Conservation (phyloP, 2,797 vertebrate genomes). For the Lacerta viridis region DNA sequence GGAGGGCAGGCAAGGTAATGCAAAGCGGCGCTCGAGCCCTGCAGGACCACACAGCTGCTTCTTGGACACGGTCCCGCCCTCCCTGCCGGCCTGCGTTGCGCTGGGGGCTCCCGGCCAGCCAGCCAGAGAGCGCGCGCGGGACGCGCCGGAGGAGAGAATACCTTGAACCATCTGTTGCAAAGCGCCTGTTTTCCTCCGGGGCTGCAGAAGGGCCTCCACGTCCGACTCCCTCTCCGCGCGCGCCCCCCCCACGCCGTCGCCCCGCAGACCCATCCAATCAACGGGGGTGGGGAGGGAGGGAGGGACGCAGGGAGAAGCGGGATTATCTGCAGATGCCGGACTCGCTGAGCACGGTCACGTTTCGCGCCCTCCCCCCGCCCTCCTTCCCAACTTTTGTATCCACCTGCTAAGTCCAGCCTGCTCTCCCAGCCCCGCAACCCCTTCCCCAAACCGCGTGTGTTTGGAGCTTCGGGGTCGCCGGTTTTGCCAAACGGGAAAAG, state of each 20-base stretch:
- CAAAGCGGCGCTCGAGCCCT: neutral
- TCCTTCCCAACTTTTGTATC: neutral
- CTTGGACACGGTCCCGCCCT: constrained; percentile 29
- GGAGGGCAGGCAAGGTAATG: neutral
- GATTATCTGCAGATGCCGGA: neutral
- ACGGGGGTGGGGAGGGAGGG: neutral
- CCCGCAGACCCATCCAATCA: accelerated
- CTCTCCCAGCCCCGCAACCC: neutral
- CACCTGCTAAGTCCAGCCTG: constrained; percentile 9
- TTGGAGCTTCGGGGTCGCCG: neutral
- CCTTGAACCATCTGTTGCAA: constrained; percentile 81
- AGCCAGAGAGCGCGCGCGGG: constrained; percentile 46
- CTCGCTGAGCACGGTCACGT: too few species aligned
- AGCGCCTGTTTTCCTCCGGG: constrained; percentile 56
- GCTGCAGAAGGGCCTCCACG: neutral
- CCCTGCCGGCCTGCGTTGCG: neutral
- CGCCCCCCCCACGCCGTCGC: too few species aligned
- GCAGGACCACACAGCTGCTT: constrained; percentile 43
- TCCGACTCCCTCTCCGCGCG: neutral
- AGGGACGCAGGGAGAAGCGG: neutral
- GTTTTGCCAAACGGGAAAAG: neutral
- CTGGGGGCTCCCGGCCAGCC: constrained; percentile 29
- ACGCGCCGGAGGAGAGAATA: constrained; percentile 66
- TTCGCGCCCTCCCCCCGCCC: accelerated
- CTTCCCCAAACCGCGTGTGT: neutral